These are phyloP conservation scores for Callorhinus ursinus DNA, from an alignment of 2,113 vertebrate genomes.

Conservation along the genomic window DNA sequence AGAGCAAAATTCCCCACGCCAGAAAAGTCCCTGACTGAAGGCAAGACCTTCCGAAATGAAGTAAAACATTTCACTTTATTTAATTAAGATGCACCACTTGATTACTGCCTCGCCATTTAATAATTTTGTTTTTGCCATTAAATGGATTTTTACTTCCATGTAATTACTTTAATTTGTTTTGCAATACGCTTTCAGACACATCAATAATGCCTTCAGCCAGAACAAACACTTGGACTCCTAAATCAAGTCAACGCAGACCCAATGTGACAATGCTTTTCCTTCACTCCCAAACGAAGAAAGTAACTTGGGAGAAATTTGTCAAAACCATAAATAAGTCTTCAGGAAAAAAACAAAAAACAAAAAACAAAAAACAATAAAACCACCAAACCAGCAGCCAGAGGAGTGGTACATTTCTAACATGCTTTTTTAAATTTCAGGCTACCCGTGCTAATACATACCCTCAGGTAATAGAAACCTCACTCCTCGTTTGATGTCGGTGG, in stretches of 20 bases:
- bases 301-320: background rate
- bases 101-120: constrained; percentile 18
- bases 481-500: accelerated
- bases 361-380: background rate
- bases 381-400: accelerated
- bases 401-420: no score
- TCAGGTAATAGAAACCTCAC: accelerated
- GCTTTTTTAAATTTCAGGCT: background rate
- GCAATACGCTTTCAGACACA: background rate
- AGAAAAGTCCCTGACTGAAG: accelerated
- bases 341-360: background rate
- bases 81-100: constrained; percentile 19
- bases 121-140: constrained; percentile 45
- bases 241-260: background rate
- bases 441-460: accelerated
- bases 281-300: accelerated
- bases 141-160: background rate
- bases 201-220: background rate
- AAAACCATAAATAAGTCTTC: background rate
- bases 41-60: background rate
- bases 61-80: background rate
- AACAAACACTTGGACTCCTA: accelerated
- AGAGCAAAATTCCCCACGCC: accelerated
- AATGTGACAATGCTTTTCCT: accelerated
- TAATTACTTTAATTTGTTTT: constrained; percentile 63